Percentiles rank a stretch among this genome's conserved stretches.
phyloP scores from a whole-genome alignment of 2,113 vertebrate genomes.

The Pseudopipra pipra region DNA sequence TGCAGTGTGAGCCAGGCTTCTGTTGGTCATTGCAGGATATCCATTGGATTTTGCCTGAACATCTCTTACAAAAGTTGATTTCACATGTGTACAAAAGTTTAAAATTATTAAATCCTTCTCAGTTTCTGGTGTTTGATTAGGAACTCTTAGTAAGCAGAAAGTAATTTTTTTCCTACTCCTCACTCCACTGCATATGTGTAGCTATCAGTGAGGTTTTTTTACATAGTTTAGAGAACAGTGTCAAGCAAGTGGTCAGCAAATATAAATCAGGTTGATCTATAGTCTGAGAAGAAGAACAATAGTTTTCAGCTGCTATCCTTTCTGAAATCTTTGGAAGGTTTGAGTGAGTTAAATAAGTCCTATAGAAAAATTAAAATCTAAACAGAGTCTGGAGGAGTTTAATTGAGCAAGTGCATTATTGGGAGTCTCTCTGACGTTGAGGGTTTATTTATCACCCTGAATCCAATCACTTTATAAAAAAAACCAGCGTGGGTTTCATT shows the following conservation, averaged over 20 bases:
- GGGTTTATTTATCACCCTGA: slow-evolving; percentile 75
- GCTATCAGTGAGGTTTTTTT: neutral
- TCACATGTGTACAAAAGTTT: neutral
- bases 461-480: slow-evolving; percentile 76
- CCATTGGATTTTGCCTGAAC: neutral
- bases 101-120: neutral
- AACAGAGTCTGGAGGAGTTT: slow-evolving; percentile 53
- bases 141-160: neutral
- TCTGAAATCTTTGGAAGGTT: neutral
- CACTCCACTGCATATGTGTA: neutral
- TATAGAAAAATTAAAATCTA: slow-evolving; percentile 62
- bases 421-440: slow-evolving; percentile 31
- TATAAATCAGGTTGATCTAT: neutral
- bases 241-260: neutral
- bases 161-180: neutral
- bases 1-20: neutral
- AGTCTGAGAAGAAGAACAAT: neutral
- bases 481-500: slow-evolving; percentile 75
- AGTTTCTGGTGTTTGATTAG: neutral
- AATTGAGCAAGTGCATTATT: slow-evolving; percentile 61
- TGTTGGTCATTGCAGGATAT: neutral
- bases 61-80: neutral
- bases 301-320: neutral
- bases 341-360: slow-evolving; percentile 44
- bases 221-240: neutral